Conservation (phyloP, 2,888 invertebrate species). For the Gordius sp. region DNA sequence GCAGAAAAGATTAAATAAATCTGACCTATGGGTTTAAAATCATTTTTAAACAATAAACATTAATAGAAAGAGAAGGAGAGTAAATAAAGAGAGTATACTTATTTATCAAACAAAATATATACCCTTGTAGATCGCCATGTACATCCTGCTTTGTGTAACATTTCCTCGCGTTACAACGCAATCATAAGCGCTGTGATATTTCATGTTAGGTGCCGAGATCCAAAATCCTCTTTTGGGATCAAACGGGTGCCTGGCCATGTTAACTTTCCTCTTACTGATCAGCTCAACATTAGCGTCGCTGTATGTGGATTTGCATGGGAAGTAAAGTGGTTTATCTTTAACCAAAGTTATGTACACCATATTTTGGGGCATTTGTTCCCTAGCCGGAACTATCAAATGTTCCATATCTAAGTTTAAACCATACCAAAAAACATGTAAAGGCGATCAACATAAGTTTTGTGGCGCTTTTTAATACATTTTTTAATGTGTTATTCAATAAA, state of each 20-base stretch:
- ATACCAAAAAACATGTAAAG: too few species aligned
- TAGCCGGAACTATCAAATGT: not conserved
- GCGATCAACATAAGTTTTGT: too few species aligned
- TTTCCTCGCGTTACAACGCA: not conserved
- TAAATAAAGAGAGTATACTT: too few species aligned
- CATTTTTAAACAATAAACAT: not conserved
- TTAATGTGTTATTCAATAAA: too few species aligned
- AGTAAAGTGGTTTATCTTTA: not conserved
- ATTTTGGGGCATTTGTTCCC: conserved; percentile 1
- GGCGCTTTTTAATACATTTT: too few species aligned
- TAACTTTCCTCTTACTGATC: not conserved
- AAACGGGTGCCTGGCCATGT: not conserved
- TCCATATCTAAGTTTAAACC: too few species aligned
- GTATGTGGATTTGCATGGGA: conserved; percentile 10
- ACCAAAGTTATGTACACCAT: conserved; percentile 2
- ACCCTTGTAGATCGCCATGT: not conserved
- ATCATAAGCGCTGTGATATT: not conserved
- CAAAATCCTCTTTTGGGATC: not conserved
- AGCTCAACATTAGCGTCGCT: not conserved
- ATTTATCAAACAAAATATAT: not conserved
- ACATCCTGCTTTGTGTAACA: not conserved
- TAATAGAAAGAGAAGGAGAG: too few species aligned
- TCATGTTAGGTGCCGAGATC: not conserved
- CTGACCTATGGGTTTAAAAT: not conserved
- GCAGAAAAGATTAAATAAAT: too few species aligned